These are phyloP conservation scores for Hermodice carunculata DNA, from an alignment of 2,888 invertebrate species.

Conservation along the genomic window DNA sequence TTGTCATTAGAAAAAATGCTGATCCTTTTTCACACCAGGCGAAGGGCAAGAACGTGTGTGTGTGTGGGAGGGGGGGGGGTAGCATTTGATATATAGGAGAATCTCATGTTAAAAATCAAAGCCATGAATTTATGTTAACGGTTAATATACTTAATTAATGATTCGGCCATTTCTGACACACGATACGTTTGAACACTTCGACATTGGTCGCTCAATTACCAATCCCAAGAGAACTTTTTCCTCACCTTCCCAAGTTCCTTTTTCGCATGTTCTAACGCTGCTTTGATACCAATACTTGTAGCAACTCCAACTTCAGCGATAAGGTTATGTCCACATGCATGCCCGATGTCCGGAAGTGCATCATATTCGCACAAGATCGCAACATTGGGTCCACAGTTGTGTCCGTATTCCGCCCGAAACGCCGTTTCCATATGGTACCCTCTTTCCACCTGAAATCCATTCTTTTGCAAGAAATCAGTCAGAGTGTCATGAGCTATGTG, in stretches of 20 bases:
- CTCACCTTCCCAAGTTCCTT: neutral
- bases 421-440: neutral
- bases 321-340: slow-evolving; percentile 2
- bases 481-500: slow-evolving; percentile 46
- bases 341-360: slow-evolving; percentile 3
- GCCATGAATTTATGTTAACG: no score
- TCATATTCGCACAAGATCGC: neutral
- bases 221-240: neutral
- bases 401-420: neutral
- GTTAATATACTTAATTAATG: no score
- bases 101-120: no score
- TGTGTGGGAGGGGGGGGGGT: no score
- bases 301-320: neutral
- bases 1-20: no score
- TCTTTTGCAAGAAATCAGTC: neutral
- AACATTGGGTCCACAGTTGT: neutral
- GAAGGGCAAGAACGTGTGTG: no score
- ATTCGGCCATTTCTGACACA: no score
- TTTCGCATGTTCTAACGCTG: neutral
- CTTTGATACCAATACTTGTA: neutral
- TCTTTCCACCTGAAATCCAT: neutral
- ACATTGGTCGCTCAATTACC: no score
- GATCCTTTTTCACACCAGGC: no score
- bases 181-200: no score
- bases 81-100: no score